Conservation (phyloP, 2,797 vertebrate species). For the Streptopelia turtur region DNA sequence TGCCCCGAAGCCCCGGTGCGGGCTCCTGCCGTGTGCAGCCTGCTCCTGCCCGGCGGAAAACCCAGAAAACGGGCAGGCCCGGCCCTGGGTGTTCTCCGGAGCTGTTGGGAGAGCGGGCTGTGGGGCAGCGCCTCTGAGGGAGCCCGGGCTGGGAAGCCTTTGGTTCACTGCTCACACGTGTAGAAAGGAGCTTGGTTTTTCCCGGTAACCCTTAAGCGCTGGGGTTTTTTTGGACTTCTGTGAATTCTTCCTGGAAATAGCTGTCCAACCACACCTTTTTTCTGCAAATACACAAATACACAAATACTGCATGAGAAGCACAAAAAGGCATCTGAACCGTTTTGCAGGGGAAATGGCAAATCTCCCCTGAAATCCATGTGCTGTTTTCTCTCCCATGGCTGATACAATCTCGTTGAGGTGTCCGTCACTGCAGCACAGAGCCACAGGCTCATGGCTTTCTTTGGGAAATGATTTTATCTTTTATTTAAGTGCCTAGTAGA, state of each 20-base stretch:
- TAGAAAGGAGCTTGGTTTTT: not conserved
- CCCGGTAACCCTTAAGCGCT: rapidly evolving
- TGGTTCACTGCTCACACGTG: rapidly evolving
- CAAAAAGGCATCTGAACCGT: not conserved
- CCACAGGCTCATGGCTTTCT: not conserved
- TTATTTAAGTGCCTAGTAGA: not conserved
- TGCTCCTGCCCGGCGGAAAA: rapidly evolving
- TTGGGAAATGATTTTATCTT: rapidly evolving
- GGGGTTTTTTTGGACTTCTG: not conserved
- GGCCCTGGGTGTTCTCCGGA: rapidly evolving
- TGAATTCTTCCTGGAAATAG: not conserved
- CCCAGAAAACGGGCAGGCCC: too few species aligned
- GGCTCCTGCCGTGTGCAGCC: rapidly evolving
- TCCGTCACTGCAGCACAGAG: not conserved
- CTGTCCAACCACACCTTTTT: not conserved
- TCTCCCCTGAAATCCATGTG: rapidly evolving
- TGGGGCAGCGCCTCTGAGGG: too few species aligned
- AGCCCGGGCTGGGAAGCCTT: too few species aligned
- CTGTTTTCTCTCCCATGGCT: rapidly evolving
- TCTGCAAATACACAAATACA: rapidly evolving
- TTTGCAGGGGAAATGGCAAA: rapidly evolving
- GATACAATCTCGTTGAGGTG: not conserved
- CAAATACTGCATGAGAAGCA: not conserved
- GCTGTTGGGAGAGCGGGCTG: too few species aligned
- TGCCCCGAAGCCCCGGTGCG: rapidly evolving